Base-by-base conservation (phyloP, 2,113 vertebrate species). In the Vicugna pacos region DNA sequence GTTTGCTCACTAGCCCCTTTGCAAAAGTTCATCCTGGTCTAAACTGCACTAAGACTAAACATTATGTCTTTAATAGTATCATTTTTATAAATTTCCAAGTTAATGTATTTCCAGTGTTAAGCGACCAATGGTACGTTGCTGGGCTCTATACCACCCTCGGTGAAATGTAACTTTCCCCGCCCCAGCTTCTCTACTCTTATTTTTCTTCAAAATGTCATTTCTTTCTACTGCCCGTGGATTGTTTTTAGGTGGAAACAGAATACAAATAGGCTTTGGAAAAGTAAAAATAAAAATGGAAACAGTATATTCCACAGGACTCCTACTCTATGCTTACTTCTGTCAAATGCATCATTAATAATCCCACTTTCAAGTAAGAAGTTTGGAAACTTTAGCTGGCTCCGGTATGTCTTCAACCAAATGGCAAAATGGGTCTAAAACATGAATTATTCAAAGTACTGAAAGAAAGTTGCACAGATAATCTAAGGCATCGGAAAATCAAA, bases 291-390 rank as follows among this genome's bases (percentile, higher is more conserved):
- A 97, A 95, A 75, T 84, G 87, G 95, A 83, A 97, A 93, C 35
- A 92, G 70, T 93, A 91, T 84, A 96, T 24, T 84, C 76, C 81
- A 96, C 83, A 95, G 60, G 88, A 75, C 81, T 93, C 75, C 84
- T 85, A 70, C 91, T 94, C 50, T 91, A 91, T 32, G 50, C 62
- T 89, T 85, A 93, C 28, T 82, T 50, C 81, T 93, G 85, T 97
- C 96, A 93, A 97, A 96, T 94, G 92, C 80, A 96, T 97, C 96
- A 91, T 97, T 97, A 96, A 95, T 97, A 97, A 96, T 92, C 89
- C 12, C 24, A 54, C 91, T 97, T 96, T 97, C 91, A 96, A 97
- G 87, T 87, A 96, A 89, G 54, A 95, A 91, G 69, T 96, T 95
- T 14, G 91, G 93, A 96, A 97, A 97, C 94, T 94, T 96, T 88